Percentiles rank a stretch among this genome's conserved stretches.
Conservation (phyloP, 2,113 vertebrate species). For the Anser cygnoides region DNA sequence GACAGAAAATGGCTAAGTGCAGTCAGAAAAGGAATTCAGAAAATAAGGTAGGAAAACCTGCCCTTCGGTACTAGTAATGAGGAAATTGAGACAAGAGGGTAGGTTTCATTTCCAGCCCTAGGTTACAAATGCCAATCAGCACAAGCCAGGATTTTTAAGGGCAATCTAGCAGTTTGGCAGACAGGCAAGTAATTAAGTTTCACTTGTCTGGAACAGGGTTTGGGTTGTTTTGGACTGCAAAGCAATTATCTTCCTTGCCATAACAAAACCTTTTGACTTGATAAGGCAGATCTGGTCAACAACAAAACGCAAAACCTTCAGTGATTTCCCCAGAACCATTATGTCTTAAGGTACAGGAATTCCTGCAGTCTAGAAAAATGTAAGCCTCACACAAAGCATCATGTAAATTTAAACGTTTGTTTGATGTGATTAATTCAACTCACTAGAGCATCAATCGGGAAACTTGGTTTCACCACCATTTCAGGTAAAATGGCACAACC, state of each 20-base stretch:
- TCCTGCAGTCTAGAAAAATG: background rate
- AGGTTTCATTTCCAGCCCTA: background rate
- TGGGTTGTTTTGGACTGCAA: background rate
- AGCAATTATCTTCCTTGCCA: background rate
- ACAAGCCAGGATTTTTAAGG: background rate
- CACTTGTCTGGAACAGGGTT: background rate
- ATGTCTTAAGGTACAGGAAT: rapidly evolving
- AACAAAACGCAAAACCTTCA: background rate
- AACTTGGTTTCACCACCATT: background rate
- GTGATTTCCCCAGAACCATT: background rate
- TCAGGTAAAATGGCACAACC: background rate
- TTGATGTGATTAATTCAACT: background rate
- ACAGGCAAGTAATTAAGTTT: conserved; percentile 2
- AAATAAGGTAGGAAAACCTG: background rate
- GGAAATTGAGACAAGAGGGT: background rate
- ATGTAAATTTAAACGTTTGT: background rate
- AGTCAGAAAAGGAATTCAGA: background rate
- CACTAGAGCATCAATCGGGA: background rate
- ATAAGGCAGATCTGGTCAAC: background rate
- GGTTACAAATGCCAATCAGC: background rate
- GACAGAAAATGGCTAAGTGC: background rate
- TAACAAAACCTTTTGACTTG: background rate
- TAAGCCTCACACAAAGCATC: background rate
- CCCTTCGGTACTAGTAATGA: background rate
- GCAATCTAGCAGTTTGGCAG: background rate